Base-by-base conservation (phyloP, 2,888 invertebrate genomes). In the Ennomos erosarius region DNA sequence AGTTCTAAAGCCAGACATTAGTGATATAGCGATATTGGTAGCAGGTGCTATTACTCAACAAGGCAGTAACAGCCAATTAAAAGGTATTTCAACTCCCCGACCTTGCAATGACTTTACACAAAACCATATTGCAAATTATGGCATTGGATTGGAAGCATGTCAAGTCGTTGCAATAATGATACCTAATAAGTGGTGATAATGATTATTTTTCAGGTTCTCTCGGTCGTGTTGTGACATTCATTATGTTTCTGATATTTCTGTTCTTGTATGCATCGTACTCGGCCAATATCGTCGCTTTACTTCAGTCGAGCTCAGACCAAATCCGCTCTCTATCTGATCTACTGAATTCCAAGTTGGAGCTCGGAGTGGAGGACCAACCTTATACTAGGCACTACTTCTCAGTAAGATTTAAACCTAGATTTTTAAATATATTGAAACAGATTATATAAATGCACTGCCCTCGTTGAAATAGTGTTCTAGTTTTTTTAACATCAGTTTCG, bases 181-280 rank as follows among this genome's bases (percentile, higher is more conserved):
- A n/a, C n/a, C n/a, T n/a, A n/a, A n/a, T n/a, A n/a, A n/a, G n/a
- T n/a, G 4, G 4, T 3, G 16, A 16, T 16, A 16, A 16, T 16
- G n/a, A n/a, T n/a, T n/a, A n/a, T 11, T 56, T 87, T 65, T 70
- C 88, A 90, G 90, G 88, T 16, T 76, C 77, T 6, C 76, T 84
- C 0, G 92, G 94, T 0, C 90, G 95, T n/a, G 88, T 94, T 10
- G 94, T 95, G 4, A 93, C 94, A 59, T 89, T 96, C 56, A 81
- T 95, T 57, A 81, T 94, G 9, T 93, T 95, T 64, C 75, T 95
- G 3, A 90, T 94, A 0, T 90, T 94, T 39, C 90, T 96, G 76
- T 96, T 96, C 71, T 80, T 96, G 0, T 96, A 95, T 74, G 94
- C 95, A 0, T 95, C 96, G 0, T 96, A 96, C 73, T 94, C 96